Conservation (phyloP, 2,113 vertebrate species). For the Rhinolophus ferrumequinum region DNA sequence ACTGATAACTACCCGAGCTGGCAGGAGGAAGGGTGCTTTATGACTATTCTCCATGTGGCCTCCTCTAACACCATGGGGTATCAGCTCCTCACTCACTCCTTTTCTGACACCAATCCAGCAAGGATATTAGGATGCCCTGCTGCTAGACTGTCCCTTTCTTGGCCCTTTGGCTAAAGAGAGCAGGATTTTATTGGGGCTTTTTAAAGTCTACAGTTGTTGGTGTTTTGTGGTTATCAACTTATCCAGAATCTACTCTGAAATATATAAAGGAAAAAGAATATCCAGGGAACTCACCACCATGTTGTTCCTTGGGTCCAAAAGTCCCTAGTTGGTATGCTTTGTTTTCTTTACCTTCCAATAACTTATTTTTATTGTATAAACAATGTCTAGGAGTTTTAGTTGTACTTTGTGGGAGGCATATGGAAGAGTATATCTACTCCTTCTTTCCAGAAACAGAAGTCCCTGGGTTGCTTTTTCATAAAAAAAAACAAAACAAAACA, state of each 20-base stretch:
- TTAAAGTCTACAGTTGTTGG: neutral
- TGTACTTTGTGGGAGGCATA: neutral
- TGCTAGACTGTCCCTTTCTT: neutral
- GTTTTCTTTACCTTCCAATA: neutral
- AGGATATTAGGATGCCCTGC: neutral
- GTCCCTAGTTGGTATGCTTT: neutral
- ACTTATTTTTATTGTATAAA: neutral
- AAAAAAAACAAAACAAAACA: neutral
- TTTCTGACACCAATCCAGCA: neutral
- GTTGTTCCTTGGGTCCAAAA: neutral
- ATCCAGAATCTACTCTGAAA: neutral
- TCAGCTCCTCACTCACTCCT: neutral
- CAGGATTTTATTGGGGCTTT: neutral
- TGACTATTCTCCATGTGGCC: too few species aligned
- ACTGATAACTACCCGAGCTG: neutral
- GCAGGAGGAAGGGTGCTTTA: neutral
- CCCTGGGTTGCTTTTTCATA: neutral
- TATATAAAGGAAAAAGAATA: neutral
- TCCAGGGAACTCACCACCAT: neutral
- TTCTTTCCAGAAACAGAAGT: neutral
- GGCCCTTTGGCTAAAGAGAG: neutral
- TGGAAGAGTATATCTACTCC: neutral
- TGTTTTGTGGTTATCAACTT: neutral
- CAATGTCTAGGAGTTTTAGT: neutral
- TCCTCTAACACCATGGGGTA: neutral